Evolutionary conservation across 2,797 vertebrate species (phyloP).

Genomic region (Enteromius radiatus): DNA sequence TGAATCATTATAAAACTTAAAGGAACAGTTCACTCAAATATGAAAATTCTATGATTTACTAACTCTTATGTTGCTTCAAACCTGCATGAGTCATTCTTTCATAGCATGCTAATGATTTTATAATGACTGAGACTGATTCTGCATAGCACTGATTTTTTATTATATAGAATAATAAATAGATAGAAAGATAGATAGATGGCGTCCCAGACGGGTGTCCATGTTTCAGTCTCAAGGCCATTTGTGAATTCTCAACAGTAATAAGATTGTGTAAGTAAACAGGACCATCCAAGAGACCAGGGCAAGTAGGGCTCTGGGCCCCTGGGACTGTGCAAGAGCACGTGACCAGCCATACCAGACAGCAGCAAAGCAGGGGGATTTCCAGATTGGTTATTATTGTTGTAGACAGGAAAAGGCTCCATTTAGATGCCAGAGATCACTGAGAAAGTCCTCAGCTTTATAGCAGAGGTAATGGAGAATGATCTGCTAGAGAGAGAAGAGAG

Average conservation of each 20-base stretch:
- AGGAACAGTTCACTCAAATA: background rate
- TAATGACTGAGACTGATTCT: background rate
- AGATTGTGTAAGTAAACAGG: slow-evolving; percentile 43
- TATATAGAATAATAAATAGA: background rate
- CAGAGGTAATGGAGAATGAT: slow-evolving; percentile 5
- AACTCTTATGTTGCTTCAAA: background rate
- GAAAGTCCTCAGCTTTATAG: slow-evolving; percentile 46
- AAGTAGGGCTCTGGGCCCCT: slow-evolving; percentile 39
- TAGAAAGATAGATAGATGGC: no score
- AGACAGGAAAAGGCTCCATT: slow-evolving; percentile 62
- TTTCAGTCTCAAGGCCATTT: slow-evolving; percentile 41
- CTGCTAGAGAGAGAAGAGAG: background rate
- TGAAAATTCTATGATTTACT: background rate
- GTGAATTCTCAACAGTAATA: slow-evolving; percentile 47
- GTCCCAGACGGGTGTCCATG: slow-evolving; percentile 24
- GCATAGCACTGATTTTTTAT: background rate
- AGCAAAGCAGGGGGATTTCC: slow-evolving; percentile 63
- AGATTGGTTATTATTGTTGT: slow-evolving; percentile 58
- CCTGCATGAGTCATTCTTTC: background rate
- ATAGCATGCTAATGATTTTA: background rate
- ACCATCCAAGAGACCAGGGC: slow-evolving; percentile 34
- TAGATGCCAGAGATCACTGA: slow-evolving; percentile 54
- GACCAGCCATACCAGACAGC: slow-evolving; percentile 57
- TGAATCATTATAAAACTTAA: background rate
- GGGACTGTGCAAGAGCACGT: slow-evolving; percentile 50